These are phyloP conservation scores for Riparia riparia DNA, from an alignment of 2,113 vertebrate species.

Conservation along the genomic window DNA sequence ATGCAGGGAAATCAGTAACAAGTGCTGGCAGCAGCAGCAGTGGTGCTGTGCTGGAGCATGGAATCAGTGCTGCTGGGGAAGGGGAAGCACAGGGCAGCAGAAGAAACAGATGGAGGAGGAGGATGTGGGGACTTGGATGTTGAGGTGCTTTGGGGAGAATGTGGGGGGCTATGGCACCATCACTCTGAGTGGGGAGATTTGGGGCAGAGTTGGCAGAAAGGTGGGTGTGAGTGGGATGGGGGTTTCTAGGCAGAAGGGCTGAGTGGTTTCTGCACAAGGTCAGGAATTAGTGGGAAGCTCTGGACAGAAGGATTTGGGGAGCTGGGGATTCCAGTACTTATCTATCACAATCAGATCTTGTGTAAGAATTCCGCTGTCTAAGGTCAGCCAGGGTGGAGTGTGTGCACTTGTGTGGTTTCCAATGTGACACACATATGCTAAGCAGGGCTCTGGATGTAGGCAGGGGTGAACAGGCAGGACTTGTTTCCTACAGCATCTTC, in stretches of 20 bases:
- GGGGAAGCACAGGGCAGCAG: neutral
- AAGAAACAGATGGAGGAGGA: neutral
- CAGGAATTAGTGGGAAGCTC: neutral
- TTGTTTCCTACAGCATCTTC: neutral
- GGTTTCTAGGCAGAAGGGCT: neutral
- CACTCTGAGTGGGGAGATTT: neutral
- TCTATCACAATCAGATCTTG: neutral
- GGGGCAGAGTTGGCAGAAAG: neutral
- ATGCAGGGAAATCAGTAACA: neutral
- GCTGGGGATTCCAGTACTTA: neutral
- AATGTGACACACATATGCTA: neutral
- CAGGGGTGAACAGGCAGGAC: neutral
- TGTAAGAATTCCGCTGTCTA: neutral
- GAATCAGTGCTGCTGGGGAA: neutral
- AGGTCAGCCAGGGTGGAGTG: neutral
- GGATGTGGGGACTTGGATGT: no score
- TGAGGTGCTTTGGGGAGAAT: neutral
- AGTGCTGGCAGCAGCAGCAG: neutral
- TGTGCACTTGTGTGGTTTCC: neutral
- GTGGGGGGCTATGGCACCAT: accelerated
- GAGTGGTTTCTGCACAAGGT: neutral
- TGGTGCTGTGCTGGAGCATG: accelerated
- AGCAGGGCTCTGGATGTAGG: neutral
- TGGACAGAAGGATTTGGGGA: neutral
- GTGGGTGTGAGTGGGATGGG: neutral